Base-by-base conservation (phyloP, 2,113 vertebrate species). In the Catharus fuscescens region DNA sequence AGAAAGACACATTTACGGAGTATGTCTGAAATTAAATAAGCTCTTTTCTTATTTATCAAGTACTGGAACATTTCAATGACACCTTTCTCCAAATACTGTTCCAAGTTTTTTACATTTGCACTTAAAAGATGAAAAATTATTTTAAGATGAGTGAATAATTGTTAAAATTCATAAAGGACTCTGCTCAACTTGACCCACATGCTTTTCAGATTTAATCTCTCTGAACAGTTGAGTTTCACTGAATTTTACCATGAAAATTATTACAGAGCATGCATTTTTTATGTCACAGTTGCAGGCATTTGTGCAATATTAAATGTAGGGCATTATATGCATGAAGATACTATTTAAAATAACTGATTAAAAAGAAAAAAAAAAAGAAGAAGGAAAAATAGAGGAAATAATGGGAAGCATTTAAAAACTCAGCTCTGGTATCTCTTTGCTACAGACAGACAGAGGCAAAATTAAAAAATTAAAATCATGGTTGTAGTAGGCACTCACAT, bases 61-160 rank as follows among this genome's bases (percentile, higher is more conserved):
- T 73, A 57, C 45, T 86, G 59, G 19, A 73, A 86, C 26, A 83
- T 89, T 95, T 94, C 72, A 84, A 64, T 78, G 47, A 60, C 88
- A 78, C 5, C 14, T 86, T 87, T 64, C 77, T 81, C 70, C 61
- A 71, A 80, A 86, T 24, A 56, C 21, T 36, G 47, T 69, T 76
- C 42, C 65, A 40, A 86, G 42, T 19, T 80, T 79, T 85, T 88
- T 32, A 71, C 21, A 56, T 53, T 62, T 88, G 56, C 69, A 50
- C 54, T 88, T 90, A 84, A 84, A 56, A 95, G 38, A 74, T 32
- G 29, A 88, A 67, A n/a, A 91, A 94, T 70, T 92, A 83, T 64
- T 86, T 94, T 65, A 89, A 95, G 91, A 92, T 84, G 64, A 83
- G 79, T 59, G 81, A 87, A 56, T 83, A 93, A 88, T 85, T 93